phyloP scores from a whole-genome alignment of 1,140 invertebrate genomes.

The Archegozetes longisetosus region DNA sequence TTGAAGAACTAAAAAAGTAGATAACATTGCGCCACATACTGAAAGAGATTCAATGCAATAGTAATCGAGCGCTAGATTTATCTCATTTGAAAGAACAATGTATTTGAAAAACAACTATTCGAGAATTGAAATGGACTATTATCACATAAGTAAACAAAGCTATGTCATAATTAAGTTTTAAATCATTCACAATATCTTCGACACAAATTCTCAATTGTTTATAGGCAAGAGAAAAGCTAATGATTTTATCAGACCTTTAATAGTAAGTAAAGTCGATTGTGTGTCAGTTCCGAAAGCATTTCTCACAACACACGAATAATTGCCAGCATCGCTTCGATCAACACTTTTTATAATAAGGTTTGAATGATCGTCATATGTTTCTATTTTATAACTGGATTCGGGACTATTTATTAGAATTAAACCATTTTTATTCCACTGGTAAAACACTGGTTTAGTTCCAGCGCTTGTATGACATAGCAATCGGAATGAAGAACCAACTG shows the following conservation, averaged over 20 bases:
- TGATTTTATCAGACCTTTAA: neutral
- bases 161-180: neutral
- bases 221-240: neutral
- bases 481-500: neutral
- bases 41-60: no score
- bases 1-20: no score
- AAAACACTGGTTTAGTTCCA: neutral
- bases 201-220: neutral
- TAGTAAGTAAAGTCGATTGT: neutral
- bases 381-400: neutral
- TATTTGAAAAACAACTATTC: neutral
- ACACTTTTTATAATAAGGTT: neutral
- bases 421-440: constrained; percentile 1
- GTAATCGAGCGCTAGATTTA: neutral
- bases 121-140: neutral
- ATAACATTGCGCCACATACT: no score
- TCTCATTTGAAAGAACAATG: neutral
- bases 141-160: neutral
- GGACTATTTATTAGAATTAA: neutral
- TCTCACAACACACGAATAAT: constrained; percentile 19
- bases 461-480: neutral
- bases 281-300: constrained; percentile 12
- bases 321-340: constrained; percentile 4
- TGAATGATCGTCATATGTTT: neutral
- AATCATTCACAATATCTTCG: no score